Conservation (phyloP, 2,797 vertebrate genomes). For the Denticeps clupeoides region DNA sequence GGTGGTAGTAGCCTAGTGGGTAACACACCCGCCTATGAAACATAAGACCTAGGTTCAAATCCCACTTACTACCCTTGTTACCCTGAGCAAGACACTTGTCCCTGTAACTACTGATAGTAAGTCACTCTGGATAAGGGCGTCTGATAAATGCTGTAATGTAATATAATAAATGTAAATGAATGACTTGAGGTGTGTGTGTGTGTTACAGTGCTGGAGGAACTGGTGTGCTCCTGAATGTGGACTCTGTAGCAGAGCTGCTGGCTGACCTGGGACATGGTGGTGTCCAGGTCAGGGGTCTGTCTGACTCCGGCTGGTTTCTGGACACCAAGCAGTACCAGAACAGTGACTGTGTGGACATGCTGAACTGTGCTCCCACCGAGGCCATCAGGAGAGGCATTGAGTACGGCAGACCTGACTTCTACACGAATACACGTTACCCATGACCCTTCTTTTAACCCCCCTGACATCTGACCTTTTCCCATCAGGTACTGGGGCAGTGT, state of each 20-base stretch:
- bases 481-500: slow-evolving; percentile 83
- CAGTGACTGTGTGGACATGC: slow-evolving; percentile 78
- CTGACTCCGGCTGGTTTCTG: slow-evolving; percentile 94
- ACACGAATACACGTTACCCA: too few relatives aligned
- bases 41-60: too few relatives aligned
- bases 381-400: slow-evolving; percentile 72
- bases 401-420: slow-evolving; percentile 48
- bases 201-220: slow-evolving; percentile 80
- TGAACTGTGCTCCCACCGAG: slow-evolving; percentile 65
- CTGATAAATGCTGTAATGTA: too few relatives aligned
- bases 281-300: slow-evolving; percentile 86
- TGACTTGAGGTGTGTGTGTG: too few relatives aligned
- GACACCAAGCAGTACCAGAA: slow-evolving; percentile 90
- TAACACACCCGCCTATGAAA: too few relatives aligned
- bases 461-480: slow-evolving; percentile 1
- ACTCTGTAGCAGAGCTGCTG: slow-evolving; percentile 80
- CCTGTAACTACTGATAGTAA: too few relatives aligned
- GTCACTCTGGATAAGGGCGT: too few relatives aligned
- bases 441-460: too few relatives aligned
- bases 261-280: slow-evolving; percentile 74
- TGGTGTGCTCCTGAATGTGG: slow-evolving; percentile 89
- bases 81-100: too few relatives aligned
- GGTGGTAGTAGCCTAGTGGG: too few relatives aligned
- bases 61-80: too few relatives aligned
- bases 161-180: too few relatives aligned